Evolutionary conservation across 30 jellyfish, hydroid and myxozoan genomes (phyloP), one percentile per base, ranked within the genome.

Genomic region (Rhopilema esculentum): DNA sequence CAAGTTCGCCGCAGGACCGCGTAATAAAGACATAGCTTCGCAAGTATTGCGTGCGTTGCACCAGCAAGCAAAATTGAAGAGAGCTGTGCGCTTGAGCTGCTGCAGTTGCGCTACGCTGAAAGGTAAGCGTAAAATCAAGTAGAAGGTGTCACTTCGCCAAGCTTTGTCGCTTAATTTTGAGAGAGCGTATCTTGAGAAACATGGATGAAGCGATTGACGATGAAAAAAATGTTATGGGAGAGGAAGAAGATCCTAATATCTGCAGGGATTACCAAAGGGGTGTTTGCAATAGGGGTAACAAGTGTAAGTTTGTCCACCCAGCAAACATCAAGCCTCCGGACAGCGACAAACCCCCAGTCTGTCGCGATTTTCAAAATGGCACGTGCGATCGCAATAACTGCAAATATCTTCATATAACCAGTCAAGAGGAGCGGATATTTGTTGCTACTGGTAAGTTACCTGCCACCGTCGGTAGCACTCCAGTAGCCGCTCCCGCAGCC

Each of bases 261-360:
- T 93, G 98, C 75, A 78, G 98, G 49, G 98, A 93, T 85, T 93
- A 78, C 87, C 83, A 88, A 79, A 90, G 98, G 69, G 98, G 98
- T 51, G 98, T 93, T 19, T 93, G 98, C 90, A 88, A 88, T 40
- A 74, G 98, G 33, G 98, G 98, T 27, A 78, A 40, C 87, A 83
- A 80, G 61, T 93, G 98, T 86, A 88, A 89, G 69, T 93, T 93
- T 67, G 88, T 25, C 40, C 98, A 93, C 69, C 97, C 98, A 19
- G 84, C 91, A 21, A 77, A 78, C 53, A 88, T 89, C 24, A 73
- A 66, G 52, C 95, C 89, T 73, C 93, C 93, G 19, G 94, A 88
- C 19, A 51, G 20, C 29, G 92, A 93, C 65, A 88, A 84, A 61
- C 92, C 94, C 77, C 98, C 98, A 23, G 82, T 93, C 80, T 93